Percentiles rank a stretch among this genome's conserved stretches.
Evolutionary conservation across 2,797 vertebrate species (phyloP).

Genomic region (Yasuhikotakia modesta): DNA sequence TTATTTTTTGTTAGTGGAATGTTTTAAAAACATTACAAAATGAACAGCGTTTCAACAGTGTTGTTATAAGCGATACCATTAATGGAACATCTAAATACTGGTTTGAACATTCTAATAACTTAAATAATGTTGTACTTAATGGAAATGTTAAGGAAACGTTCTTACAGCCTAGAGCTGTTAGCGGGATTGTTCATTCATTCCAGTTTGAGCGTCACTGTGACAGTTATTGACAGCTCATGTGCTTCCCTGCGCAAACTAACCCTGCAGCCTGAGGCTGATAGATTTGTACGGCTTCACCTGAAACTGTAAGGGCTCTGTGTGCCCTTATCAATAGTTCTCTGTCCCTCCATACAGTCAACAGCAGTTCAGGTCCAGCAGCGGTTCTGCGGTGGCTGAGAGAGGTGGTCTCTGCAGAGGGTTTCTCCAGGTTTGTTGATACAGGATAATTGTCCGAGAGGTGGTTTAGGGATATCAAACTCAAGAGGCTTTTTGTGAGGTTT

Average conservation of each 20-base stretch:
- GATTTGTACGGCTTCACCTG: constrained; percentile 19
- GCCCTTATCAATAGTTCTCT: constrained; percentile 53
- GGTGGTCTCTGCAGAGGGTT: constrained; percentile 22
- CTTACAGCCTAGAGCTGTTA: neutral
- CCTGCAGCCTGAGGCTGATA: constrained; percentile 35
- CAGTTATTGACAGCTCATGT: constrained; percentile 34
- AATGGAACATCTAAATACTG: too few species aligned
- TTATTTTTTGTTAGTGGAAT: too few species aligned
- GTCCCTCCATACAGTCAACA: constrained; percentile 15
- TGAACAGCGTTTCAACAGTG: too few species aligned
- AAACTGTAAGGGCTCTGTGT: constrained; percentile 44
- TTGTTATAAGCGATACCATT: too few species aligned
- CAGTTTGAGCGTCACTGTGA: neutral
- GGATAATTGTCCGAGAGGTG: constrained; percentile 42
- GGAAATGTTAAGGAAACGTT: too few species aligned
- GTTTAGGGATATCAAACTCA: constrained; percentile 18
- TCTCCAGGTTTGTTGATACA: constrained; percentile 47
- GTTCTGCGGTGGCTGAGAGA: neutral
- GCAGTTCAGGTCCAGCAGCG: neutral
- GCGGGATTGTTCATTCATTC: constrained; percentile 10
- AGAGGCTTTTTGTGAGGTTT: constrained; percentile 43
- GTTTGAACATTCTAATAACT: too few species aligned
- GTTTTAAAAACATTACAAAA: too few species aligned
- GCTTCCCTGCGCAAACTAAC: neutral
- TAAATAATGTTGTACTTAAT: too few species aligned